Evolutionary conservation across 2,113 vertebrate genomes (phyloP).

Genomic region (Leptobrachium leishanense): DNA sequence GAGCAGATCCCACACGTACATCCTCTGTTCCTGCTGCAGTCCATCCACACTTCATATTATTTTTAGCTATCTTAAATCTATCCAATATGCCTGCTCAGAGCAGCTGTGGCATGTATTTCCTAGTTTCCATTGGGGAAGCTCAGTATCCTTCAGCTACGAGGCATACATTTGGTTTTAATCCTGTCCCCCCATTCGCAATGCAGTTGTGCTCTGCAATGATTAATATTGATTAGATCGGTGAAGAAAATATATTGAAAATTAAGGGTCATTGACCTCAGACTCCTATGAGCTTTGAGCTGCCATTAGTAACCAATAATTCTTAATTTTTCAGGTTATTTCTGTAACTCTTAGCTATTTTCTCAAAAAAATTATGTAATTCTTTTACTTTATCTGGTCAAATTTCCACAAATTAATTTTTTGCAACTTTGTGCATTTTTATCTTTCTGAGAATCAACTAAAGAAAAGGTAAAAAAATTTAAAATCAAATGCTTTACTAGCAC

Average conservation of each 20-base stretch:
- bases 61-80: conserved; percentile 14
- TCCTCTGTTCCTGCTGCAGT: neutral
- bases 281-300: no score
- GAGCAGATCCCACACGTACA: neutral
- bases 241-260: neutral
- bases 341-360: no score
- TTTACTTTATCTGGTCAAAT: no score
- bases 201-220: conserved; percentile 13
- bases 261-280: no score
- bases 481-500: no score
- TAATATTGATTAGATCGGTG: neutral
- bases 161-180: conserved; percentile 33
- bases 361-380: no score
- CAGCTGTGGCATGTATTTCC: neutral
- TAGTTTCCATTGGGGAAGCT: neutral
- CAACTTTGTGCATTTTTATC: no score
- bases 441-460: no score
- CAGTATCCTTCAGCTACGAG: neutral
- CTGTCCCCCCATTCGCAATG: neutral
- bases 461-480: no score
- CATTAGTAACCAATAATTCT: no score
- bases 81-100: conserved; percentile 27
- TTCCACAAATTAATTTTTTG: no score
- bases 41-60: neutral
- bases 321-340: no score